A percentile compares a stretch with the other conserved stretches of the same genome.
Evolutionary conservation across 2,888 invertebrate species (phyloP).

Genomic region (Pasiphila rectangulata): DNA sequence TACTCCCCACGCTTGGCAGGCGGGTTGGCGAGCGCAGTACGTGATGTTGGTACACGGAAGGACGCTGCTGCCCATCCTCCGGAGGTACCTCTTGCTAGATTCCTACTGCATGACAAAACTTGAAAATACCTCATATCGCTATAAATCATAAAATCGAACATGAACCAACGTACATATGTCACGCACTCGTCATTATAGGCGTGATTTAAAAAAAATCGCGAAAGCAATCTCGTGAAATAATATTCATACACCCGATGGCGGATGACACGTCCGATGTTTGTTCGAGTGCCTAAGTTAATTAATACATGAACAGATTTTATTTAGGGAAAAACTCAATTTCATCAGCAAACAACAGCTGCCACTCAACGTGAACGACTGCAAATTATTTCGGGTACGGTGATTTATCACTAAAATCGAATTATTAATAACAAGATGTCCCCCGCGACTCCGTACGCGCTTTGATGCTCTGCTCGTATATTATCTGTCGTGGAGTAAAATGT

Average conservation of each 20-base stretch:
- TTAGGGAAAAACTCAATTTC: conserved; percentile 60
- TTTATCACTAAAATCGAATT: conserved; percentile 35
- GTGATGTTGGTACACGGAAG: too few species aligned
- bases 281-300: conserved; percentile 56
- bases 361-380: conserved; percentile 37
- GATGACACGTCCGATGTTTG: conserved; percentile 46
- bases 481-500: too few species aligned
- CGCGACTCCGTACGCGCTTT: too few species aligned
- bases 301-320: conserved; percentile 56
- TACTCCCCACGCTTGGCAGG: too few species aligned
- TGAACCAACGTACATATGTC: too few species aligned
- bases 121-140: too few species aligned
- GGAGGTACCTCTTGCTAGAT: too few species aligned
- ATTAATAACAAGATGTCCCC: conserved; percentile 7
- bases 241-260: conserved; percentile 39
- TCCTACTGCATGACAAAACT: too few species aligned
- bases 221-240: conserved; percentile 46
- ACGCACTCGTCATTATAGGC: conserved; percentile 23
- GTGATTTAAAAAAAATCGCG: conserved; percentile 35
- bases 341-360: conserved; percentile 47
- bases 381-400: conserved; percentile 40
- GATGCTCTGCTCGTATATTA: too few species aligned
- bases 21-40: too few species aligned
- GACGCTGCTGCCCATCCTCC: too few species aligned
- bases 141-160: too few species aligned